Evolutionary conservation across 2,888 invertebrate species (phyloP).

Genomic region (Drosophila robusta): DNA sequence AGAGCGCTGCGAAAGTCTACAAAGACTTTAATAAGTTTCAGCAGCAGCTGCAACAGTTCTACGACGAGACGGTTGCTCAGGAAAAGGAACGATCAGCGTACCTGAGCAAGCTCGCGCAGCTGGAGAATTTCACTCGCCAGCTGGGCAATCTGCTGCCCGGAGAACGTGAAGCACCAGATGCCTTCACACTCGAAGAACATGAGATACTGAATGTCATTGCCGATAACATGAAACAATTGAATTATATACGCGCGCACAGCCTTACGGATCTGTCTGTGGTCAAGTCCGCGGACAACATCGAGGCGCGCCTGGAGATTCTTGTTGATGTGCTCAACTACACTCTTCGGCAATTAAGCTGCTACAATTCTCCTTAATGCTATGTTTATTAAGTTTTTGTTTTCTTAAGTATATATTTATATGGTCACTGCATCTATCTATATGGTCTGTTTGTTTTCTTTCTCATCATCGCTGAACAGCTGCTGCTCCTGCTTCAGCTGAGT

Average conservation of each 20-base stretch:
- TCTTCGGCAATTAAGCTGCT: constrained; percentile 72
- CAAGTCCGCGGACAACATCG: constrained; percentile 23
- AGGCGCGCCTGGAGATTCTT: constrained; percentile 65
- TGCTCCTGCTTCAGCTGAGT: constrained; percentile 47
- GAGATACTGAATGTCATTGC: constrained; percentile 59
- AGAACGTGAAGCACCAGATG: constrained; percentile 46
- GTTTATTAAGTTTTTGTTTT: not conserved
- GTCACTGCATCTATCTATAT: constrained; percentile 24
- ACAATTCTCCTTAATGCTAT: constrained; percentile 38
- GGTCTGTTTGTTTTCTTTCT: constrained; percentile 11
- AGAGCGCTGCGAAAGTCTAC: constrained; percentile 61
- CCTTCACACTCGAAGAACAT: constrained; percentile 70
- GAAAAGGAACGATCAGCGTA: constrained; percentile 57
- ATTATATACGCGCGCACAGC: constrained; percentile 68
- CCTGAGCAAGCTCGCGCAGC: constrained; percentile 56
- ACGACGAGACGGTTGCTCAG: constrained; percentile 48
- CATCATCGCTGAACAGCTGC: constrained; percentile 9
- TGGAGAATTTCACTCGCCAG: constrained; percentile 76
- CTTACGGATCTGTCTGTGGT: constrained; percentile 50
- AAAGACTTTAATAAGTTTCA: constrained; percentile 76
- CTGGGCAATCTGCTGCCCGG: constrained; percentile 73
- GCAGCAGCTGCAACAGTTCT: constrained; percentile 61
- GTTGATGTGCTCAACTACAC: constrained; percentile 77
- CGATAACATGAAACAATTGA: constrained; percentile 73
- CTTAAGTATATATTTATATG: constrained; percentile 10